These are phyloP conservation scores for Pristis pectinata DNA, from an alignment of 2,797 vertebrate species.

Conservation along the genomic window DNA sequence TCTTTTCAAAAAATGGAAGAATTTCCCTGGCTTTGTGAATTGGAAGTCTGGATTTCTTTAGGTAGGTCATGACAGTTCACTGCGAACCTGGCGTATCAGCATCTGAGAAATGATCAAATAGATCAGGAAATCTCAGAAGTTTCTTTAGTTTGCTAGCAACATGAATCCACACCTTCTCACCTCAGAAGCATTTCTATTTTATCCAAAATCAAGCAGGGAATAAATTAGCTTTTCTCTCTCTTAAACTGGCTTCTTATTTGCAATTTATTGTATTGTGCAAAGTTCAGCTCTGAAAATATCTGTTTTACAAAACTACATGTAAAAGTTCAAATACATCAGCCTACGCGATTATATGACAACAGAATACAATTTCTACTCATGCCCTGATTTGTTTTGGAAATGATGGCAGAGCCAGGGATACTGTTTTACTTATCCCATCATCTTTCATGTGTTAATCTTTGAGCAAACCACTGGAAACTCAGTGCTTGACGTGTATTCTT, in stretches of 20 bases:
- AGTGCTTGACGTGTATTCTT: neutral
- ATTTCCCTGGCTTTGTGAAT: neutral
- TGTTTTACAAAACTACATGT: neutral
- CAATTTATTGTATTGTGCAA: neutral
- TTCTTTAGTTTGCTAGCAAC: neutral
- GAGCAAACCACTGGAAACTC: neutral
- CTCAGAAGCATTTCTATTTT: neutral
- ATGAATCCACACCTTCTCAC: neutral
- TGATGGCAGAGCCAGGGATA: neutral
- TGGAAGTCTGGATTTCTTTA: neutral
- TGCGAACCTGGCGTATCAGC: neutral
- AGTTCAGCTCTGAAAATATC: neutral
- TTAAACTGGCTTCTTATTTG: neutral
- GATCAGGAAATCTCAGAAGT: neutral
- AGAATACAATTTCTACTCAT: neutral
- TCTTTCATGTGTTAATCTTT: neutral
- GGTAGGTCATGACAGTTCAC: neutral
- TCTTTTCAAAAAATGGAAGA: neutral
- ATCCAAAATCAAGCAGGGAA: neutral
- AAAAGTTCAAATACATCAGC: neutral
- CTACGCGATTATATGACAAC: neutral
- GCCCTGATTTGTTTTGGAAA: neutral
- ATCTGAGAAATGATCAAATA: neutral
- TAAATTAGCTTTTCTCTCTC: neutral
- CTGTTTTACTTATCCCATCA: neutral